Evolutionary conservation across 2,113 vertebrate genomes (phyloP).

Genomic region (Macrotis lagotis): DNA sequence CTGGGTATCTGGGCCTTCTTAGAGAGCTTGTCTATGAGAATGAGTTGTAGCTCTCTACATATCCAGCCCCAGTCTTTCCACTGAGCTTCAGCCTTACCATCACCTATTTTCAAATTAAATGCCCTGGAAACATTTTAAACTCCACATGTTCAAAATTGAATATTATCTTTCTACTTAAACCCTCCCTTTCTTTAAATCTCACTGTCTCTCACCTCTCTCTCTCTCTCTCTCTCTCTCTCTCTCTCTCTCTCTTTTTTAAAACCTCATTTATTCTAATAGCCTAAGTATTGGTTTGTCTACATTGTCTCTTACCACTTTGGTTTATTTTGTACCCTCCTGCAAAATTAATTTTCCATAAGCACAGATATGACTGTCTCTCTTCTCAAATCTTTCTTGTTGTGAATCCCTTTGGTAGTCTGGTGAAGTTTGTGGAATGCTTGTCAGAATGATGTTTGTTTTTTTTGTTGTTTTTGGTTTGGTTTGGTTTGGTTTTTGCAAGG

Average conservation of each 20-base stretch:
- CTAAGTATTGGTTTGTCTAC: background rate
- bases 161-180: background rate
- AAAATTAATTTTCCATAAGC: background rate
- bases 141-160: background rate
- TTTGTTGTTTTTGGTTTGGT: too few relatives aligned
- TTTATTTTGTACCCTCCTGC: background rate
- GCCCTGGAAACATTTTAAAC: background rate
- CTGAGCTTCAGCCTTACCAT: background rate
- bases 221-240: too few relatives aligned
- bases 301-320: background rate
- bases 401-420: background rate
- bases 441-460: background rate
- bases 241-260: too few relatives aligned
- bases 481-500: too few relatives aligned
- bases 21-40: background rate
- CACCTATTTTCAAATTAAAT: background rate
- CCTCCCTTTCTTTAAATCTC: background rate
- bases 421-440: background rate
- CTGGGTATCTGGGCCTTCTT: background rate
- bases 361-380: background rate
- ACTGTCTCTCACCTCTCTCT: too few relatives aligned
- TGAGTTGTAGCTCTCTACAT: background rate
- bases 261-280: background rate
- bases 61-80: background rate
- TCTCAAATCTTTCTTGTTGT: background rate